Evolutionary conservation across 2,113 vertebrate genomes (phyloP).

Genomic region (Pangasianodon gigas): DNA sequence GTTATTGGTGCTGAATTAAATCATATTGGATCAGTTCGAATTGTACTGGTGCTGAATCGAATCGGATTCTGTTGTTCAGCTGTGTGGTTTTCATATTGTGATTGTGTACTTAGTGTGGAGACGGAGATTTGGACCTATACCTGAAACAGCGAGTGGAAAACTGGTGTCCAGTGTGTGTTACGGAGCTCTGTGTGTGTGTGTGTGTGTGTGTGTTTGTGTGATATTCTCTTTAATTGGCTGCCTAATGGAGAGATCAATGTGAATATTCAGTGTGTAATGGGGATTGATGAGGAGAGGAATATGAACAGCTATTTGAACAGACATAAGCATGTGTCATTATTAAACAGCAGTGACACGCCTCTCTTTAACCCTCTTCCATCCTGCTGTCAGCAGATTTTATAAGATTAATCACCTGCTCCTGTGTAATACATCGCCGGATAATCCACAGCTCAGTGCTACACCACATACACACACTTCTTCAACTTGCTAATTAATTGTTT

Average conservation of each 20-base stretch:
- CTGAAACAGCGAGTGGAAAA: background rate
- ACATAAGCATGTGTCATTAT: conserved; percentile 62
- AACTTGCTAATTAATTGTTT: background rate
- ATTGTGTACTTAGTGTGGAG: background rate
- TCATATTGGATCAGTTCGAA: too few species aligned
- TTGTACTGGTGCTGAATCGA: background rate
- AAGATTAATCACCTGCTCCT: conserved; percentile 57
- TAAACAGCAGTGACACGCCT: conserved; percentile 56
- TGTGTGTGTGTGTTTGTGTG: conserved; percentile 50
- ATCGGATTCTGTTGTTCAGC: background rate
- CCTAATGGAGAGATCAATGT: conserved; percentile 52
- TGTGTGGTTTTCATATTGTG: background rate
- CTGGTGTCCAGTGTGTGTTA: background rate
- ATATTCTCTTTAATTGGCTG: conserved; percentile 4
- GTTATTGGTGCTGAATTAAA: background rate
- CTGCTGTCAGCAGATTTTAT: background rate
- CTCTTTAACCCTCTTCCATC: conserved; percentile 14
- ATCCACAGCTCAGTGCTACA: background rate
- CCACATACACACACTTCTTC: background rate
- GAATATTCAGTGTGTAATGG: conserved; percentile 33
- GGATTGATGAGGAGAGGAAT: conserved; percentile 57
- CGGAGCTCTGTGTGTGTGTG: conserved; percentile 10
- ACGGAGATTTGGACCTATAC: background rate
- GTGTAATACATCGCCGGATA: background rate
- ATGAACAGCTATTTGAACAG: conserved; percentile 52